A percentile compares a stretch with the other conserved stretches of the same genome.
These are phyloP conservation scores for Caenorhabditis becei DNA, from an alignment of 2,888 invertebrate species.

Conservation along the genomic window DNA sequence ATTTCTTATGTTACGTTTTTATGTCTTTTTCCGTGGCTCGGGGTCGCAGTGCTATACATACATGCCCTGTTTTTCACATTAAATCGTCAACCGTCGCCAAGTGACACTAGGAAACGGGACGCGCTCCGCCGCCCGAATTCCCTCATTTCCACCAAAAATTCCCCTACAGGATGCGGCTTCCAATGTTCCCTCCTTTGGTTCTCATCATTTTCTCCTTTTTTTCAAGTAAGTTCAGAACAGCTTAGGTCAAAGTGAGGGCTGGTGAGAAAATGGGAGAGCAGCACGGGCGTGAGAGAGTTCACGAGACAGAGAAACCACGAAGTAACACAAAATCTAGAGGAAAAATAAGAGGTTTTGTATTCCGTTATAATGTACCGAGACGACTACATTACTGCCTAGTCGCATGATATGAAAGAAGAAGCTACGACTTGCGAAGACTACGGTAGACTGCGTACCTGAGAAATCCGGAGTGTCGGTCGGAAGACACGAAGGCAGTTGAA, in stretches of 20 bases:
- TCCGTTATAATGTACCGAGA: not conserved
- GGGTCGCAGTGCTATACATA: conserved; percentile 17
- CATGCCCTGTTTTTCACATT: conserved; percentile 11
- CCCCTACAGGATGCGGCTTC: conserved; percentile 33
- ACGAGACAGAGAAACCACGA: not conserved
- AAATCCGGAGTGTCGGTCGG: not conserved
- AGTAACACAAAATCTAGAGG: not conserved
- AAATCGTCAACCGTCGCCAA: conserved; percentile 47
- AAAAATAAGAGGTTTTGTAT: not conserved
- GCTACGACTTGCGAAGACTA: not conserved
- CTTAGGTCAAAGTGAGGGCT: not conserved
- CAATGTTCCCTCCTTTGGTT: conserved; percentile 20
- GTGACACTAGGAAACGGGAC: conserved; percentile 51
- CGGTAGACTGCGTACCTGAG: not conserved
- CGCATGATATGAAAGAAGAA: not conserved
- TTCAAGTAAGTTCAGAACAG: conserved; percentile 14
- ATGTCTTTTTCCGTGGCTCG: not conserved
- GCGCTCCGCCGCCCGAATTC: conserved; percentile 43
- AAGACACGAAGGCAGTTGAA: not conserved
- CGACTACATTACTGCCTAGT: not conserved
- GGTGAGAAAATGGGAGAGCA: not conserved
- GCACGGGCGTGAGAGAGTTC: not conserved
- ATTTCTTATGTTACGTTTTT: conserved; percentile 18
- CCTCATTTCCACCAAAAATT: conserved; percentile 38
- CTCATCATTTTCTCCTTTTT: not conserved